phyloP scores from a whole-genome alignment of 2,797 vertebrate species.

The Sphenopsis melanotis region DNA sequence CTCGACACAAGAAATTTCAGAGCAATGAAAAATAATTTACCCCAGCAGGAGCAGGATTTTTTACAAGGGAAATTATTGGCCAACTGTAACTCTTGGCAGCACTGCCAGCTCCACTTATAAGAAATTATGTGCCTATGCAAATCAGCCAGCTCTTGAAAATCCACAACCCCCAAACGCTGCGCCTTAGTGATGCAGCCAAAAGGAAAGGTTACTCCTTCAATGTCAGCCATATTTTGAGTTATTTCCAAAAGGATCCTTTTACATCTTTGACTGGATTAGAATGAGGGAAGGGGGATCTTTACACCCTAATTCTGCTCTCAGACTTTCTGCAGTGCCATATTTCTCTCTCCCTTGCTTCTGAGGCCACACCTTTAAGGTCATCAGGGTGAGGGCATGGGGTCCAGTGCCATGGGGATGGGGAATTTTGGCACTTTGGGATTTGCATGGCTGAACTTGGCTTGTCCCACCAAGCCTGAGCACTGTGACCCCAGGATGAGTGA shows the following conservation, averaged over 20 bases:
- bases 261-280: neutral
- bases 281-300: neutral
- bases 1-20: neutral
- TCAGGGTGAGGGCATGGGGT: neutral
- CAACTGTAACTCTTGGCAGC: neutral
- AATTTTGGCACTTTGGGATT: neutral
- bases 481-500: neutral
- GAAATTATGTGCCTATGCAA: neutral
- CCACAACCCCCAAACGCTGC: neutral
- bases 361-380: neutral
- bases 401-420: neutral
- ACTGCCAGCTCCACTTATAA: neutral
- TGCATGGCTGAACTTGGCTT: too few relatives aligned
- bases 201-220: neutral
- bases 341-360: neutral
- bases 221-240: neutral
- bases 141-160: slow-evolving; percentile 13
- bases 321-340: neutral
- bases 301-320: neutral
- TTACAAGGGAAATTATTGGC: slow-evolving; percentile 28
- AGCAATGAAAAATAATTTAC: slow-evolving; percentile 29
- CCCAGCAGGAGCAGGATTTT: slow-evolving; percentile 27
- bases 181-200: neutral
- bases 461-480: neutral
- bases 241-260: neutral